Base-by-base conservation (phyloP, 2,113 vertebrate species). In the Marcusenius ussheri region DNA sequence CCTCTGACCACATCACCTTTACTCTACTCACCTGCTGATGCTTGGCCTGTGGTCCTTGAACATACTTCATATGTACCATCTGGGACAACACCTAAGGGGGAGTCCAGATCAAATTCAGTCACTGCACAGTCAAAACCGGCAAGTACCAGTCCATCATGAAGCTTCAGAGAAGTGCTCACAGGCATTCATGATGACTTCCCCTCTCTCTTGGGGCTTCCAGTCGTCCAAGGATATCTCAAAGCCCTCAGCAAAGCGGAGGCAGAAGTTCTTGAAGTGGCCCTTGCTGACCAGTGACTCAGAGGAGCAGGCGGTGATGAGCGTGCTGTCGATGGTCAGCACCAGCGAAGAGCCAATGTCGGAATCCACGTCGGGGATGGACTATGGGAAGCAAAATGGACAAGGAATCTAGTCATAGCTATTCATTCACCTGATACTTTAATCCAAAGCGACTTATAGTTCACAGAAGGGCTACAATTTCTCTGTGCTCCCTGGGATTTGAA, bases 251-350 rank as follows among this genome's bases (percentile, higher is more conserved):
- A 99, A 99, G 90, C 98, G 98, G 88, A 99, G 98, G 91, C 98
- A 99, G 94, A 99, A 99, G 93, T 98, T 99, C 95, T 99, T 99
- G 93, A 99, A 99, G 93, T 99, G 98, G 2, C 98, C 98, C 96
- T 99, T 99, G 95, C 98, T 99, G 87, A 99, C 98, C 89, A 99
- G 95, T 49, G 98, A 99, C 91, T 99, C 98, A 0, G 98, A 99
- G 50, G 98, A 99, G 93, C 98, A 99, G 91, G 98, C 98, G 35
- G 98, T 99, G 94, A 99, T 99, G 92, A 99, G 95, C 0, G 98
- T 99, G 92, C 98, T 99, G 94, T 99, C 98, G 53, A 99, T 99
- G 89, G 98, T 99, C 91, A 99, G 93, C n/a, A 99, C 98, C 92
- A 99, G 93, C 24, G 98, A 98, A 51, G 98, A 99, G 89, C 98